A percentile compares a stretch with the other conserved stretches of the same genome.
Conservation (phyloP, 2,888 invertebrate genomes). For the Lottia gigantea region DNA sequence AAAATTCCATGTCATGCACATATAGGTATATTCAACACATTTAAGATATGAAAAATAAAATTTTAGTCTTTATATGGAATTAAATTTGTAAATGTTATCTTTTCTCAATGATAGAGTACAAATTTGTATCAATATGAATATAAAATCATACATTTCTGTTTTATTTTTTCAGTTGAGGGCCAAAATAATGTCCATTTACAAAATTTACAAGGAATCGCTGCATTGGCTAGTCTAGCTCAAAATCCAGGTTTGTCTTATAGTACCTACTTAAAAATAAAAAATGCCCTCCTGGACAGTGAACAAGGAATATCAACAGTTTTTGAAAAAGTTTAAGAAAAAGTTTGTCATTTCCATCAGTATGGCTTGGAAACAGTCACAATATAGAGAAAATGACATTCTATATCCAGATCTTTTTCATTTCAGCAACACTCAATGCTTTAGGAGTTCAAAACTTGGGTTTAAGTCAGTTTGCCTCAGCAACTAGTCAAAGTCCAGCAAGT, state of each 20-base stretch:
- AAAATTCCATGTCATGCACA: too few species aligned
- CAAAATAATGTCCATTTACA: slow-evolving; percentile 57
- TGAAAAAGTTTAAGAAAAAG: too few species aligned
- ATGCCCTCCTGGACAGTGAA: too few species aligned
- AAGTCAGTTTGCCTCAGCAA: slow-evolving; percentile 51
- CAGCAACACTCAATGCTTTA: slow-evolving; percentile 39
- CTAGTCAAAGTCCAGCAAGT: slow-evolving; percentile 14
- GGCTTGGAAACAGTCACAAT: neutral
- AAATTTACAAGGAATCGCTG: slow-evolving; percentile 75
- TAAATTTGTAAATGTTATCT: too few species aligned
- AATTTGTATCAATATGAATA: too few species aligned
- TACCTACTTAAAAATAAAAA: neutral
- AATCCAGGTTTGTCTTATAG: slow-evolving; percentile 60
- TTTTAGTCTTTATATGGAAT: too few species aligned
- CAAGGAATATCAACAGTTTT: too few species aligned
- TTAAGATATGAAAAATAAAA: too few species aligned
- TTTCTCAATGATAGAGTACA: too few species aligned
- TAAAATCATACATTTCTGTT: too few species aligned
- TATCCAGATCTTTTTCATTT: slow-evolving; percentile 1
- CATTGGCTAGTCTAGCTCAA: slow-evolving; percentile 73
- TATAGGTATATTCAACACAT: too few species aligned
- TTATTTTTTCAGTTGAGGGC: slow-evolving; percentile 50
- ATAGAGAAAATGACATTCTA: too few species aligned
- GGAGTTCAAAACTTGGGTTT: slow-evolving; percentile 88
- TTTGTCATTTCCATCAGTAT: neutral